Percentiles rank a stretch among this genome's conserved stretches.
These are phyloP conservation scores for Eptesicus fuscus DNA, from an alignment of 2,113 vertebrate genomes.

Conservation along the genomic window DNA sequence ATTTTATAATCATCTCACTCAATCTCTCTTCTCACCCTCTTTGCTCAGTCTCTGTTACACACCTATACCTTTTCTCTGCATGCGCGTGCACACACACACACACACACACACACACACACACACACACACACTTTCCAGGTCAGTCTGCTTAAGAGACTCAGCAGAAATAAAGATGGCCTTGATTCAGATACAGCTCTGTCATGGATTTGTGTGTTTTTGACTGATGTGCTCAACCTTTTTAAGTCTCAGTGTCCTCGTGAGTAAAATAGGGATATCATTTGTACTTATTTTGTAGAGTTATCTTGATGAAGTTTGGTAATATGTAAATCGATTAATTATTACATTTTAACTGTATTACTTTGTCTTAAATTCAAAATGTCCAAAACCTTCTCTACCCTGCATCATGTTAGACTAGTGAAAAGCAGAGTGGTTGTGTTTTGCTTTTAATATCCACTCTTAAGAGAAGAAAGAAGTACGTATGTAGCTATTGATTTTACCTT, in stretches of 20 bases:
- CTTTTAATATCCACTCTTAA: not conserved
- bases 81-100: fast-evolving
- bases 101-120: not conserved
- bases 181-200: not conserved
- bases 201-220: not conserved
- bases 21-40: not conserved
- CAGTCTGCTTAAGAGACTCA: not conserved
- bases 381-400: not conserved
- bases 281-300: not conserved
- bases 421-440: not conserved
- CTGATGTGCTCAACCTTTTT: not conserved
- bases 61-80: too few species aligned
- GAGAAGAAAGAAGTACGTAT: not conserved
- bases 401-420: not conserved
- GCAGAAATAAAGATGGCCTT: not conserved
- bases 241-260: not conserved
- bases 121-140: not conserved
- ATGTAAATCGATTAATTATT: not conserved
- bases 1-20: not conserved
- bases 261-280: not conserved
- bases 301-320: not conserved
- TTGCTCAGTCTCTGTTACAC: not conserved
- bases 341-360: not conserved
- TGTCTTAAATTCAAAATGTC: not conserved
- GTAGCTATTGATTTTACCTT: not conserved